A percentile compares a stretch with the other conserved stretches of the same genome.
Conservation (phyloP, 2,888 invertebrate genomes). For the Sclerodermus sp. region DNA sequence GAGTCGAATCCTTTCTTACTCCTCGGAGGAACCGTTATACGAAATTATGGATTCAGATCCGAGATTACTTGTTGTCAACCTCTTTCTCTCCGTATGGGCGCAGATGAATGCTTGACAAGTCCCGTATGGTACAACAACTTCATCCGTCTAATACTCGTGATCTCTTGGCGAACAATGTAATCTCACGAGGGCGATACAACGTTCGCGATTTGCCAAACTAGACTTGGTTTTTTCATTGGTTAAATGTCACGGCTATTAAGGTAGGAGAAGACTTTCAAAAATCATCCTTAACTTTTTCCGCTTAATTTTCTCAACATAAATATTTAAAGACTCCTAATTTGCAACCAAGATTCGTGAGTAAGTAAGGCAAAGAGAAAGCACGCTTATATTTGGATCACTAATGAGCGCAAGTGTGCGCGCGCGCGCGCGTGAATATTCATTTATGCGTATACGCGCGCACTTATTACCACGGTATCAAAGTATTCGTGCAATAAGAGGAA, state of each 20-base stretch:
- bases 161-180: too few relatives aligned
- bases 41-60: slow-evolving; percentile 19
- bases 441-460: neutral
- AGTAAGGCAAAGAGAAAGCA: slow-evolving; percentile 17
- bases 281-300: too few relatives aligned
- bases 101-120: too few relatives aligned
- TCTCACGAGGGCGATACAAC: too few relatives aligned
- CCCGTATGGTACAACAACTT: too few relatives aligned
- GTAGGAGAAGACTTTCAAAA: too few relatives aligned
- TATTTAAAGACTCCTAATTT: neutral
- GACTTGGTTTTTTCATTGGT: too few relatives aligned
- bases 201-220: too few relatives aligned
- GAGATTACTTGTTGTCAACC: neutral
- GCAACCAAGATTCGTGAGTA: neutral
- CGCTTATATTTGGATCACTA: slow-evolving; percentile 16
- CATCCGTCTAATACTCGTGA: too few relatives aligned
- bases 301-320: too few relatives aligned
- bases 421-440: slow-evolving; percentile 28
- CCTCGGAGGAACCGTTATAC: slow-evolving; percentile 15
- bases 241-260: too few relatives aligned
- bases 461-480: neutral
- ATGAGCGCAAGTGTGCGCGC: slow-evolving; percentile 11
- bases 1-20: slow-evolving; percentile 1
- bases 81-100: neutral
- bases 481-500: neutral